Conservation (phyloP, 2,797 vertebrate species). For the Buceros bicornis region DNA sequence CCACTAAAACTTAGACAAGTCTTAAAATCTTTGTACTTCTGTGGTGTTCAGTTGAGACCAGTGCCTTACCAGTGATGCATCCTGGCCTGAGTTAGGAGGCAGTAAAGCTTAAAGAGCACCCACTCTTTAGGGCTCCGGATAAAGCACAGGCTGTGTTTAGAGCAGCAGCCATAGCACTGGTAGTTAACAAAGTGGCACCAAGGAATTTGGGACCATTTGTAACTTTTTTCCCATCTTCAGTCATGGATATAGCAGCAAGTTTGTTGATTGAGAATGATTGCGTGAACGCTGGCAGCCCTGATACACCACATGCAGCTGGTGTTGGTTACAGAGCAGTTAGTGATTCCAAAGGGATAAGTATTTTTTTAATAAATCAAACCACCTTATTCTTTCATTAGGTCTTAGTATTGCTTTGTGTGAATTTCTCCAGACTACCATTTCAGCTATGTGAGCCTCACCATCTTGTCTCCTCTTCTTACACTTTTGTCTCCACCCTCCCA, state of each 20-base stretch:
- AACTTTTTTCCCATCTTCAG: neutral
- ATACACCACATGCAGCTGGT: neutral
- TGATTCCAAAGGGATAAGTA: neutral
- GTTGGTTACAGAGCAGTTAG: neutral
- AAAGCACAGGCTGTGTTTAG: neutral
- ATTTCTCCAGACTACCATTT: neutral
- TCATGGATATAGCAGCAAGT: neutral
- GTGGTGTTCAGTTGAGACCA: neutral
- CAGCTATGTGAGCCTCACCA: neutral
- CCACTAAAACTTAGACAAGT: neutral
- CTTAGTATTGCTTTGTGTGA: neutral
- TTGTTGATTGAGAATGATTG: neutral
- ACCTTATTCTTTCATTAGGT: neutral
- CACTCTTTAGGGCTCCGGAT: neutral
- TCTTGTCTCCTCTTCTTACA: neutral
- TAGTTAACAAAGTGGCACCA: neutral
- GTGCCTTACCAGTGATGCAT: neutral
- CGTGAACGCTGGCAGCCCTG: neutral
- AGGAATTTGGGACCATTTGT: neutral
- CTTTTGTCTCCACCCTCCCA: neutral
- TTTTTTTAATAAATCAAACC: neutral
- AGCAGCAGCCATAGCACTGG: neutral
- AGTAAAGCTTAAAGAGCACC: neutral
- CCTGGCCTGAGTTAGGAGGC: neutral
- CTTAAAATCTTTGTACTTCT: neutral